Base-by-base conservation (phyloP, 2,888 invertebrate genomes). In the Habroteleia sp. region DNA sequence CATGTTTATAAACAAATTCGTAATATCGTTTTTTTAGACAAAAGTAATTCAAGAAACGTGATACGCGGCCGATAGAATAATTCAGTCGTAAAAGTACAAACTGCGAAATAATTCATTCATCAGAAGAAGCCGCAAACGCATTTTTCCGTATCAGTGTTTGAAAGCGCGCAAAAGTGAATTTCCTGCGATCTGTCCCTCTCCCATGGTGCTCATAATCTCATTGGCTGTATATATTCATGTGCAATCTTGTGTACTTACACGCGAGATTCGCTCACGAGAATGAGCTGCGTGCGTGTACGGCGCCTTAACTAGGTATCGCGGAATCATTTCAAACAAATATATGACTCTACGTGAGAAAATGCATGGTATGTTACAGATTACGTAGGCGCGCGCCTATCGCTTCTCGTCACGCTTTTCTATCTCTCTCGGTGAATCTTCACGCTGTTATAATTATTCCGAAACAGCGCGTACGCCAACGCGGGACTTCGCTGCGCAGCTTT, bases 361-460 rank as follows among this genome's bases (percentile, higher is more conserved):
- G 66, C 52, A 14, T 23, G 74, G 66, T 54, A 74, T 74, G 74
- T 68, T 41, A 29, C 39, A 29, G 31, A 23, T n/a, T 46, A 62
- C 74, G 68, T 74, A 74, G 74, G 74, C 68, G 66, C 63, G 65
- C 62, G 23, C 65, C 58, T 63, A 71, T 71, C 71, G 54, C 13
- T n/a, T n/a, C 8, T 35, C 31, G 17, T 29, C 16, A 8, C 41
- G 31, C 20, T 25, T 44, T 14, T 20, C 58, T 41, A 27, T 48
- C 52, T 52, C 69, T 17, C 37, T 29, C 29, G 50, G 16, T 17
- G 56, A 14, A 58, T 72, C 72, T 58, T 63, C 65, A 48, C 56
- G 72, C 73, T 73, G 73, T 73, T 73, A 73, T 73, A 73, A 73
- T 73, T 73, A 73, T 73, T 73, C 65, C 11, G 44, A 50, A 50